Conservation (phyloP, 2,888 invertebrate genomes). For the Amorpha juglandis region DNA sequence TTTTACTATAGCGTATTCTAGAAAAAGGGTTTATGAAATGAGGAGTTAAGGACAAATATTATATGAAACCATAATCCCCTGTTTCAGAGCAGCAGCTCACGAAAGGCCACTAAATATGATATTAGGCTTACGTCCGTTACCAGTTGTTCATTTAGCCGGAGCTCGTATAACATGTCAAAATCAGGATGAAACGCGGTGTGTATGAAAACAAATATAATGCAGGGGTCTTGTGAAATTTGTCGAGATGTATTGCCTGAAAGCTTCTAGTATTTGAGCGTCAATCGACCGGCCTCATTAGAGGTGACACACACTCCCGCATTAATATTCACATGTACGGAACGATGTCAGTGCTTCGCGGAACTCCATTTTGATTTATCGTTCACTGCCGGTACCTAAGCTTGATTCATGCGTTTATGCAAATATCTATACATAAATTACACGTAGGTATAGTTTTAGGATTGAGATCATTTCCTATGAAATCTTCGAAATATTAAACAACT, state of each 20-base stretch:
- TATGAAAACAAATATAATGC: constrained; percentile 3
- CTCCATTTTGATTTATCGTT: constrained; percentile 34
- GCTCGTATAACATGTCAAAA: constrained; percentile 14
- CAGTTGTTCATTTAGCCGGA: constrained; percentile 25
- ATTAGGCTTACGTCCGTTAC: constrained; percentile 26
- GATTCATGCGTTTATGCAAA: constrained; percentile 18
- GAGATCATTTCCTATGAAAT: neutral
- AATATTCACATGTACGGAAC: constrained; percentile 38
- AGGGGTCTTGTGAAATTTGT: constrained; percentile 18
- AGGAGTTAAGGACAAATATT: constrained; percentile 12
- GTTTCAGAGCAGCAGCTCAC: constrained; percentile 15
- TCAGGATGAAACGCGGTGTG: constrained; percentile 1
- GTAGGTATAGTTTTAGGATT: neutral
- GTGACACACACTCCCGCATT: constrained; percentile 33
- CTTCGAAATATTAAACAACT: too few relatives aligned
- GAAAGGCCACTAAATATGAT: constrained; percentile 26
- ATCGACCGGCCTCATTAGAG: constrained; percentile 32
- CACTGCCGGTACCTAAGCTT: constrained; percentile 23
- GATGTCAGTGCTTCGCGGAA: constrained; percentile 37
- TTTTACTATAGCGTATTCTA: neutral
- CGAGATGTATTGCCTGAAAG: constrained; percentile 14
- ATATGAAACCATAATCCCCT: constrained; percentile 26
- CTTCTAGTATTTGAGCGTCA: constrained; percentile 24
- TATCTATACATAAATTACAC: constrained; percentile 2
- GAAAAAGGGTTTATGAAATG: constrained; percentile 3